Percentiles rank a stretch among this genome's conserved stretches.
Evolutionary conservation across 2,797 vertebrate genomes (phyloP).

Genomic region (Syngnathus rostellatus): DNA sequence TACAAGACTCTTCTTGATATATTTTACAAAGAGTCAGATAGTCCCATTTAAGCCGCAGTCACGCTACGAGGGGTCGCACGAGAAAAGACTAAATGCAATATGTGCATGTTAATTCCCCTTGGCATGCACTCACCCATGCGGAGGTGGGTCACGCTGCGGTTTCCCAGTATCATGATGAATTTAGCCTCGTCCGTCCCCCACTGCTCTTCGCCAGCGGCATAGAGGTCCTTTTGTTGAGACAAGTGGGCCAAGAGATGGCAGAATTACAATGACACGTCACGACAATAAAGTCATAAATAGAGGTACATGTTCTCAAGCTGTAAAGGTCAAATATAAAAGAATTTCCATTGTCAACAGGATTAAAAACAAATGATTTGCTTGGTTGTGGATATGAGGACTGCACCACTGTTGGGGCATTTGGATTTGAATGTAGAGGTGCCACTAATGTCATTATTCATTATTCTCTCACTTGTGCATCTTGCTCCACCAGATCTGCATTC

Average conservation of each 20-base stretch:
- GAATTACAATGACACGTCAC: not conserved
- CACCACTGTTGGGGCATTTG: not conserved
- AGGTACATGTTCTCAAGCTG: not conserved
- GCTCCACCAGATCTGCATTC: constrained; percentile 80
- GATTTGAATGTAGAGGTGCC: not conserved
- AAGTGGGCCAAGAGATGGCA: not conserved
- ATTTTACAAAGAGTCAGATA: not conserved
- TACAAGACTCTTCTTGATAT: not conserved
- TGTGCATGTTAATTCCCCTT: constrained; percentile 14
- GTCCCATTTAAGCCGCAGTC: not conserved
- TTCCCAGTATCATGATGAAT: constrained; percentile 94
- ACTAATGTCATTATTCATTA: not conserved
- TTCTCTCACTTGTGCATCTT: constrained; percentile 82
- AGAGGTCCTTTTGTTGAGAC: constrained; percentile 72
- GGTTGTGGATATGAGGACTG: not conserved
- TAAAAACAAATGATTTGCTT: not conserved
- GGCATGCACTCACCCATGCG: constrained; percentile 73
- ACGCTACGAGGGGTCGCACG: not conserved
- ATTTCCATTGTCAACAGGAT: not conserved
- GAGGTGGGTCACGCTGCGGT: constrained; percentile 86
- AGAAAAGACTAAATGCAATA: constrained; percentile 3
- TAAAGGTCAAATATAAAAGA: not conserved
- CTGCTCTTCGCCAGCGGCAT: constrained; percentile 84
- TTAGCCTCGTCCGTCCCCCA: constrained; percentile 95
- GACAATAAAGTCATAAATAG: not conserved